Conservation (phyloP, 2,888 invertebrate species). For the Matsumyia berberina region DNA sequence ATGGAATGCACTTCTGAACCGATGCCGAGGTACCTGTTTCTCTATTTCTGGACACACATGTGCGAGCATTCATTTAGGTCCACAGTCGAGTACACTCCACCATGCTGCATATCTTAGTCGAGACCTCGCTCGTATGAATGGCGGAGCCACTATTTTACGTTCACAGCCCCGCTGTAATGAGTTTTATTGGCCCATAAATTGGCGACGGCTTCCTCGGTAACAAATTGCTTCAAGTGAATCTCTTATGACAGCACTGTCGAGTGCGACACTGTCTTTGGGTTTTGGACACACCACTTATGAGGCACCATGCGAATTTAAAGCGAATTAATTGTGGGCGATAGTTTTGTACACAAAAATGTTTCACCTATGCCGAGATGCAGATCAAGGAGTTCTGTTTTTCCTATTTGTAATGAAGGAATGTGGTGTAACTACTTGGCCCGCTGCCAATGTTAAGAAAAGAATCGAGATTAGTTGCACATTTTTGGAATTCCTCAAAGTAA, state of each 20-base stretch:
- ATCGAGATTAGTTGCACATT: conserved; percentile 79
- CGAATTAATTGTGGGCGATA: conserved; percentile 53
- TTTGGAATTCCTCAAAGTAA: conserved; percentile 77
- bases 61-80: conserved; percentile 41
- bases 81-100: conserved; percentile 18
- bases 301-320: conserved; percentile 35
- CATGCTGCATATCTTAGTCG: conserved; percentile 49
- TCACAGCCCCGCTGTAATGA: conserved; percentile 46
- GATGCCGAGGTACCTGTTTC: conserved; percentile 52
- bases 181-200: conserved; percentile 70
- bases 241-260: conserved; percentile 45
- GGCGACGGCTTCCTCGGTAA: conserved; percentile 34
- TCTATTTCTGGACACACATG: conserved; percentile 70
- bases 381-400: conserved; percentile 33
- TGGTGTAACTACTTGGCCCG: conserved; percentile 54
- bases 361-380: conserved; percentile 21
- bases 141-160: conserved; percentile 23
- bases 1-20: conserved; percentile 61
- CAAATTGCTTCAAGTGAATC: conserved; percentile 55
- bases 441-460: conserved; percentile 52
- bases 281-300: conserved; percentile 42
- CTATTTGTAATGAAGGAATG: conserved; percentile 63
- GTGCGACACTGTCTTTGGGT: conserved; percentile 35
- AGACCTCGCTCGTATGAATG: conserved; percentile 56
- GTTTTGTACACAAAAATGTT: conserved; percentile 26